A percentile compares a stretch with the other conserved stretches of the same genome.
Conservation (phyloP, 2,888 invertebrate species). For the Epirrita christyi region DNA sequence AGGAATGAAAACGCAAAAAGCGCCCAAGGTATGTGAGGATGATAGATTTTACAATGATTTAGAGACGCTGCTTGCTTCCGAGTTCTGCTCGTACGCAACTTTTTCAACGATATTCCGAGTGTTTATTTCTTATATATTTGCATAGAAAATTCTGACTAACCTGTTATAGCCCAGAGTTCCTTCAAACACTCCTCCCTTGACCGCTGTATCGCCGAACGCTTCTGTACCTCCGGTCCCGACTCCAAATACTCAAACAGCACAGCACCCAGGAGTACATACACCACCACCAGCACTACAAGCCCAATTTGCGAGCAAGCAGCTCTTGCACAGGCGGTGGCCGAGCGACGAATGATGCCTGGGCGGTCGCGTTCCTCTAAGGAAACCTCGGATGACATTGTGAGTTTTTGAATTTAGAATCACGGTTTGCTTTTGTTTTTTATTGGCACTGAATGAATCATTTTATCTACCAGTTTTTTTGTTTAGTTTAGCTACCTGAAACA, state of each 20-base stretch:
- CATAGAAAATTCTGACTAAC: slow-evolving; percentile 67
- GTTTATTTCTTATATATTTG: not conserved
- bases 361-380: slow-evolving; percentile 74
- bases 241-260: slow-evolving; percentile 90
- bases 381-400: slow-evolving; percentile 74
- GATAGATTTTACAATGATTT: too few species aligned
- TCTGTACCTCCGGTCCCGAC: slow-evolving; percentile 87
- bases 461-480: slow-evolving; percentile 22
- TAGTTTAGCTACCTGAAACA: slow-evolving; percentile 16
- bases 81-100: too few species aligned
- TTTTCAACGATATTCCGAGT: too few species aligned
- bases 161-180: slow-evolving; percentile 92
- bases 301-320: slow-evolving; percentile 89
- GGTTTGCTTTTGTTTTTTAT: slow-evolving; percentile 41
- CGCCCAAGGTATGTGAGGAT: too few species aligned
- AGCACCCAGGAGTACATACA: slow-evolving; percentile 90
- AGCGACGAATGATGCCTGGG: slow-evolving; percentile 64
- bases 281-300: slow-evolving; percentile 88
- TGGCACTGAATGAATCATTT: slow-evolving; percentile 36
- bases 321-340: slow-evolving; percentile 72
- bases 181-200: slow-evolving; percentile 88
- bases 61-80: too few species aligned
- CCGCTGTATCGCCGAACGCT: slow-evolving; percentile 86
- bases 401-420: slow-evolving; percentile 32
- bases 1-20: too few species aligned